phyloP scores from a whole-genome alignment of 2,113 vertebrate genomes.

The Baryphthengus martii region DNA sequence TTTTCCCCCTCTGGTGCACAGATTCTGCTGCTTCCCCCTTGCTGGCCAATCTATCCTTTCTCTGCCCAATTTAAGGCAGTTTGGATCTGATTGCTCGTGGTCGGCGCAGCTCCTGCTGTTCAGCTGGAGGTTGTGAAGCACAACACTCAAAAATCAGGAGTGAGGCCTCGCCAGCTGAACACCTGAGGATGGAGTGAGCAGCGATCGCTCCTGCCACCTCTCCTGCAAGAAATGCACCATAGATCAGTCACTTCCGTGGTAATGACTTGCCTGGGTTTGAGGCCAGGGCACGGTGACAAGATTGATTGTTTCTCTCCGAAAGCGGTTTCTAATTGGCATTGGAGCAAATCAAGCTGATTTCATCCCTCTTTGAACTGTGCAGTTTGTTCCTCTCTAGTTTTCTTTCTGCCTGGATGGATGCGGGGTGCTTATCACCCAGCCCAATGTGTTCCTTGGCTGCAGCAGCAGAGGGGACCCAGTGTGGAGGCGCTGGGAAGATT shows the following conservation, averaged over 20 bases:
- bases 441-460: accelerated
- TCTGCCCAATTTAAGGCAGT: not conserved
- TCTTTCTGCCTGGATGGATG: too few relatives aligned
- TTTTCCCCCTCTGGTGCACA: not conserved
- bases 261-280: not conserved
- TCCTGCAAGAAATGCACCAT: not conserved
- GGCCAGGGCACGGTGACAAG: accelerated
- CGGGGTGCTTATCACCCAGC: accelerated
- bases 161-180: not conserved
- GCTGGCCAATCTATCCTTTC: not conserved
- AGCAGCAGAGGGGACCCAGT: accelerated
- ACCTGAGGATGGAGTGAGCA: accelerated
- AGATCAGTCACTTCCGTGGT: not conserved
- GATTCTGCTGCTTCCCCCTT: not conserved
- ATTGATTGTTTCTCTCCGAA: not conserved
- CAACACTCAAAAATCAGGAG: not conserved
- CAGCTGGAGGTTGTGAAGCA: not conserved
- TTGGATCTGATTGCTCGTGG: not conserved
- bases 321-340: not conserved
- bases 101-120: not conserved
- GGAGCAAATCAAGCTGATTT: not conserved
- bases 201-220: accelerated
- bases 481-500: accelerated
- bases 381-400: not conserved
- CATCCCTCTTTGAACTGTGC: too few relatives aligned